phyloP scores from a whole-genome alignment of 1,140 invertebrate genomes.

The Drosophila pseudoananassae region DNA sequence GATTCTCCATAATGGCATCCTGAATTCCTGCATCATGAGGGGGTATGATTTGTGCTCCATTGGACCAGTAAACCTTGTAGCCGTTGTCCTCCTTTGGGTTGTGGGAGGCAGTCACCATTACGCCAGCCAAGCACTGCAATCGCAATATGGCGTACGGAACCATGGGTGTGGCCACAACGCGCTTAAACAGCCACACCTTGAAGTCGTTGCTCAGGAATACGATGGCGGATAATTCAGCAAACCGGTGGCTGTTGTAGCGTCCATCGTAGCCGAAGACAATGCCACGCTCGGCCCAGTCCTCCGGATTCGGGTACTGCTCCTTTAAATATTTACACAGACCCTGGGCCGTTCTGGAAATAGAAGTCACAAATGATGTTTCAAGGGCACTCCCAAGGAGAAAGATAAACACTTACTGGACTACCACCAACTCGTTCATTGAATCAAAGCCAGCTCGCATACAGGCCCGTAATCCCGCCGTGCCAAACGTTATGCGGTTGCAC shows the following conservation, averaged over 20 bases:
- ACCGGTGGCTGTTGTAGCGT: constrained; percentile 96
- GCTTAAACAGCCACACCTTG: constrained; percentile 93
- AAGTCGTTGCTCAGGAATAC: constrained; percentile 92
- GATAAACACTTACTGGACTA: constrained; percentile 90
- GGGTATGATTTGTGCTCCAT: constrained; percentile 97
- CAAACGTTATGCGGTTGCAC: constrained; percentile 90
- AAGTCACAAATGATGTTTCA: background rate
- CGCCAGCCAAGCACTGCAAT: constrained; percentile 90
- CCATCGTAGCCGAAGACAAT: constrained; percentile 98
- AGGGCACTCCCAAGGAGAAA: background rate
- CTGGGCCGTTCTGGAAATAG: constrained; percentile 89
- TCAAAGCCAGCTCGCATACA: constrained; percentile 96
- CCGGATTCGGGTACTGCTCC: constrained; percentile 81
- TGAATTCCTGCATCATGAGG: constrained; percentile 97
- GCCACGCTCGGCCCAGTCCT: constrained; percentile 87
- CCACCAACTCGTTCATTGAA: constrained; percentile 98
- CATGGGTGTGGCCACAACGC: constrained; percentile 96
- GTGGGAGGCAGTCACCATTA: constrained; percentile 99
- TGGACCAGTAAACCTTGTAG: constrained; percentile 98
- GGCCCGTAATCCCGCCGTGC: constrained; percentile 95
- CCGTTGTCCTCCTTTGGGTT: constrained; percentile 99
- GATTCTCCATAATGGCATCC: constrained; percentile 90
- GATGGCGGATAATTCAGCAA: constrained; percentile 94
- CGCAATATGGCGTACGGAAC: constrained; percentile 92
- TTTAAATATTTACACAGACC: constrained; percentile 93